phyloP scores from a whole-genome alignment of 2,888 invertebrate species.

The Dasysyrphus albostriatus region DNA sequence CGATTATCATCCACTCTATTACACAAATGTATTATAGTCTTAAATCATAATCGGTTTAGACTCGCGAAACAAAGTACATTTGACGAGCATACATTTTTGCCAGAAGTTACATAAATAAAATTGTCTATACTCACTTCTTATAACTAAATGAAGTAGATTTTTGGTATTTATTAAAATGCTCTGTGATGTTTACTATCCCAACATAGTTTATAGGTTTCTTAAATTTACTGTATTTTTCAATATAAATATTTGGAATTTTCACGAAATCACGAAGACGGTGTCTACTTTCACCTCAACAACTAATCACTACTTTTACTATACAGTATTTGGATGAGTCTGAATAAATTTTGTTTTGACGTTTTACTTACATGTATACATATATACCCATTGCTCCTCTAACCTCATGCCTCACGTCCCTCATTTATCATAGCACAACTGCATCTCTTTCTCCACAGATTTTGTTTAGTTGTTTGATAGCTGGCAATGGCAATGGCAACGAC shows the following conservation, averaged over 20 bases:
- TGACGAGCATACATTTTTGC: constrained; percentile 28
- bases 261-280: constrained; percentile 26
- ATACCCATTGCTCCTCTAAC: constrained; percentile 25
- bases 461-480: background rate
- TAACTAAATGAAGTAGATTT: constrained; percentile 30
- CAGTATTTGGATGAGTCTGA: constrained; percentile 8
- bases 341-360: constrained; percentile 72
- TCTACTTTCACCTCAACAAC: constrained; percentile 62
- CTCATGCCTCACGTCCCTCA: background rate
- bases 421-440: background rate
- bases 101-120: constrained; percentile 60
- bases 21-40: constrained; percentile 42
- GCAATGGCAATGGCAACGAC: background rate
- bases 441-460: constrained; percentile 3
- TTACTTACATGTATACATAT: constrained; percentile 38
- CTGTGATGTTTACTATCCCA: constrained; percentile 37
- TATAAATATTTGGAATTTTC: constrained; percentile 33
- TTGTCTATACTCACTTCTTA: constrained; percentile 47
- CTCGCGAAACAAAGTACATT: background rate
- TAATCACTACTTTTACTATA: constrained; percentile 19
- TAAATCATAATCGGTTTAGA: constrained; percentile 41
- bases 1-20: constrained; percentile 58
- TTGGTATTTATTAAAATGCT: constrained; percentile 20
- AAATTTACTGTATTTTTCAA: constrained; percentile 31
- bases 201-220: constrained; percentile 20